phyloP scores from a whole-genome alignment of 2,888 invertebrate species.

The Lampropteryx suffumata region DNA sequence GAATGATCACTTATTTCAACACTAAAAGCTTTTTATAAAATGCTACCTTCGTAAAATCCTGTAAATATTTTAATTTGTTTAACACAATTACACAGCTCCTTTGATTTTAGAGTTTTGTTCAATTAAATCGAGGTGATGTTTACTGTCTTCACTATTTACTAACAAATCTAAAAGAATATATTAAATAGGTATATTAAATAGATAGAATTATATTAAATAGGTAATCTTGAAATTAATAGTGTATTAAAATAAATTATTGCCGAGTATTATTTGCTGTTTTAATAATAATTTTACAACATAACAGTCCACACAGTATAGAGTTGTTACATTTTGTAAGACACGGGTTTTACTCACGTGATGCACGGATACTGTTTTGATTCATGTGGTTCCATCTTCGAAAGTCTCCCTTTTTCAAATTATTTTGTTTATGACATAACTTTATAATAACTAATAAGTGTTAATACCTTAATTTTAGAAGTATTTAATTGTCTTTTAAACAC shows the following conservation, averaged over 20 bases:
- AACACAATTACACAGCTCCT: conserved; percentile 36
- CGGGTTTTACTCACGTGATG: too few species aligned
- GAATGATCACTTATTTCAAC: too few species aligned
- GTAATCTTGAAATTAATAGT: conserved; percentile 76
- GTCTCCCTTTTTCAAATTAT: too few species aligned
- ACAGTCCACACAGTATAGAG: too few species aligned
- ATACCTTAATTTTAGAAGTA: too few species aligned
- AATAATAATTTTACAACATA: not conserved
- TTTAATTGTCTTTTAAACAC: too few species aligned
- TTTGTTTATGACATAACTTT: too few species aligned
- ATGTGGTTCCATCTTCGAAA: too few species aligned
- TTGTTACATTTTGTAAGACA: too few species aligned
- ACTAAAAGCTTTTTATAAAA: conserved; percentile 14
- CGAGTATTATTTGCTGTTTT: conserved; percentile 44
- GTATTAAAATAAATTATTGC: conserved; percentile 78
- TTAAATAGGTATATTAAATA: conserved; percentile 64
- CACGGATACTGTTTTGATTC: too few species aligned
- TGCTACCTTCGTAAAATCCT: conserved; percentile 18
- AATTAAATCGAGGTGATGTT: conserved; percentile 45
- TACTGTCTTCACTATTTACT: conserved; percentile 77
- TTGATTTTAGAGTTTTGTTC: conserved; percentile 35
- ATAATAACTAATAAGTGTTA: too few species aligned
- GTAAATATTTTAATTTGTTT: conserved; percentile 31
- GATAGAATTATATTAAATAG: too few species aligned
- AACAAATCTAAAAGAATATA: conserved; percentile 60